A percentile compares a stretch with the other conserved stretches of the same genome.
Evolutionary conservation across 2,888 invertebrate species (phyloP).

Genomic region (Drosophila nr. perissopoda): DNA sequence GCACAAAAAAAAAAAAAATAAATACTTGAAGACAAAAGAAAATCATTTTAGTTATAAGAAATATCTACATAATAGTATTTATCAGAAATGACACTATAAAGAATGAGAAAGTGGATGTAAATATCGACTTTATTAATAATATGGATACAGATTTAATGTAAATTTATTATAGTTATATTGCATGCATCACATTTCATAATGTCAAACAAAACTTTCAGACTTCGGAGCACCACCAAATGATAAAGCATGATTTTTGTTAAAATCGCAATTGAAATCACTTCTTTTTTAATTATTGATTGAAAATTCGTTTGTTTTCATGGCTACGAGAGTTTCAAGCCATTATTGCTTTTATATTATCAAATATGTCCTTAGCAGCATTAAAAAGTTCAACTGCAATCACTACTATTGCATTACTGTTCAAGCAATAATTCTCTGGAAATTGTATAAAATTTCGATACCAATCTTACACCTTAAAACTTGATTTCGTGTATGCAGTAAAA

Average conservation of each 20-base stretch:
- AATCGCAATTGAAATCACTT: not conserved
- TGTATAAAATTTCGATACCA: not conserved
- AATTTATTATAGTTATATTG: not conserved
- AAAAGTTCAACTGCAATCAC: not conserved
- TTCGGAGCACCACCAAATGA: not conserved
- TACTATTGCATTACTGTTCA: not conserved
- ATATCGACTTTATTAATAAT: not conserved
- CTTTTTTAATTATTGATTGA: not conserved
- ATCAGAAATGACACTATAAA: not conserved
- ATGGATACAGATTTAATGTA: not conserved
- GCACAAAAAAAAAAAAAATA: not conserved
- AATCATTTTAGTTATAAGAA: not conserved
- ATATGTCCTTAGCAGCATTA: not conserved
- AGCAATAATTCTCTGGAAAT: not conserved
- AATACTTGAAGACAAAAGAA: not conserved
- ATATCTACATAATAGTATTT: not conserved
- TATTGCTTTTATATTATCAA: not conserved
- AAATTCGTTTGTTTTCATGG: not conserved
- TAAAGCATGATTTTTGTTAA: not conserved
- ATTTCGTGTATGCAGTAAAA: not conserved
- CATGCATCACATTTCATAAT: not conserved
- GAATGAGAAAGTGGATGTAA: conserved; percentile 1
- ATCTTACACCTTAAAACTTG: not conserved
- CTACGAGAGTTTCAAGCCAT: not conserved
- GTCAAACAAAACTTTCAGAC: not conserved